Base-by-base conservation (phyloP, 2,888 invertebrate genomes). In the Noctua comes region DNA sequence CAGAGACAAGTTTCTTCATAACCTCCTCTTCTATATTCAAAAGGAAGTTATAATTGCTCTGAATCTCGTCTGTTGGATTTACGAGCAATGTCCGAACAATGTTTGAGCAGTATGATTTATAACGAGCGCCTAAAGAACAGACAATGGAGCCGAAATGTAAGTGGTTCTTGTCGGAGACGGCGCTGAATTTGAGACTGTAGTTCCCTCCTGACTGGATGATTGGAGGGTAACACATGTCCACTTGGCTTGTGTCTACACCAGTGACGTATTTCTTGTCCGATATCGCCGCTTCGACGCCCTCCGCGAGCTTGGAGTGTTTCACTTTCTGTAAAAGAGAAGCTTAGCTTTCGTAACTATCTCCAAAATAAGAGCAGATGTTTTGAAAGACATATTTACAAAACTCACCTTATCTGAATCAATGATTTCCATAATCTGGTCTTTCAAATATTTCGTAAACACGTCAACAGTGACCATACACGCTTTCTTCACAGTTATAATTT, bases 171-270 rank as follows among this genome's bases (percentile, higher is more conserved):
- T 99, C 99, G 89, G 99, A 99, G 5, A 98, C 98, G 7, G 99
- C 99, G 92, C 99, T 99, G 95, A 99, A 99, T 95, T 99, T 99
- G 68, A 99, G 97, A 91, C 98, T 98, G 96, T 99, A 99, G 92
- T 98, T 98, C n/a, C 99, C 99, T 16, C 99, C 99, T 57, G 99
- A 99, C 94, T 99, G 99, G 91, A 99, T 99, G 79, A 99, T 99
- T 0, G 99, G 99, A 0, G 99, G 99, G 94, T 99, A 99, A 93
- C 99, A 99, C 98, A 99, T 99, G 92, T 99, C 99, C 7, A 99
- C 97, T 93, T 99, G 98, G 46, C 98, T 97, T 6, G 98, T 97
- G 95, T 99, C 99, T 1, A 99, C 98, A 3, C 98, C 98, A 18
- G 98, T 98, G 3, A 99, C 99, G 95, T 99, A 99, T 95, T 99